A percentile compares a stretch with the other conserved stretches of the same genome.
Evolutionary conservation across 37 sponge, comb jelly and placozoan species (phyloP).

Genomic region (Spongia lamella): DNA sequence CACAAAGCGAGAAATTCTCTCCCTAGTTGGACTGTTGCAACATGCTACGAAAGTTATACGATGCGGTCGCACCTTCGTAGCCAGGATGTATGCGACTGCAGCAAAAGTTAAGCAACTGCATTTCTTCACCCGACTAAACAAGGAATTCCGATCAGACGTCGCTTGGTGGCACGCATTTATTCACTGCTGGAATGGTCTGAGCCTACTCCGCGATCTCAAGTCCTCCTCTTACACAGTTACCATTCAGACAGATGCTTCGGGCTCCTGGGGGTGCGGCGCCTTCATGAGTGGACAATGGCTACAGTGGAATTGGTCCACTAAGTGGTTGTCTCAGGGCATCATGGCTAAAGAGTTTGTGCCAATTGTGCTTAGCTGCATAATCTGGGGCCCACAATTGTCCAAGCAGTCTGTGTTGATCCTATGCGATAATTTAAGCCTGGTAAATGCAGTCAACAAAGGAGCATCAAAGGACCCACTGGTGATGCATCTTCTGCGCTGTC

Average conservation of each 20-base stretch:
- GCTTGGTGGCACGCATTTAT: slow-evolving; percentile 8
- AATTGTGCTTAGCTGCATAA: neutral
- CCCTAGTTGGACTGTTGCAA: slow-evolving; percentile 16
- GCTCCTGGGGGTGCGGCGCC: slow-evolving; percentile 9
- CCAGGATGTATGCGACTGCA: slow-evolving; percentile 3
- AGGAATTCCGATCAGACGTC: slow-evolving; percentile 5
- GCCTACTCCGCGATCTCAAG: neutral
- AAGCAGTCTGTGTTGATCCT: neutral
- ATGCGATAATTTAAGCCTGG: slow-evolving; percentile 1
- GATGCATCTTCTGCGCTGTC: slow-evolving; percentile 12
- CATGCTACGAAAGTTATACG: slow-evolving; percentile 10
- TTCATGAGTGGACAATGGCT: too few relatives aligned
- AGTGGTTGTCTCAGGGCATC: neutral
- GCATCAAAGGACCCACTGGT: slow-evolving; percentile 1
- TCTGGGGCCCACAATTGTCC: neutral
- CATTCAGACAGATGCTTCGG: slow-evolving; percentile 1
- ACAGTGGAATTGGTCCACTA: too few relatives aligned
- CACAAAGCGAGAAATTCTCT: too few relatives aligned
- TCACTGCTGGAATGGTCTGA: neutral
- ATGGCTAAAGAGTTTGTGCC: neutral
- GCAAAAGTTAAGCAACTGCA: neutral
- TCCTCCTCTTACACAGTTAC: neutral
- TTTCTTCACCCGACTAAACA: slow-evolving; percentile 5
- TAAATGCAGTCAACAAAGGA: neutral
- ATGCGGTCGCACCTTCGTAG: slow-evolving; percentile 12